phyloP scores from a whole-genome alignment of 2,888 invertebrate genomes.

The Heliconius aoede region DNA sequence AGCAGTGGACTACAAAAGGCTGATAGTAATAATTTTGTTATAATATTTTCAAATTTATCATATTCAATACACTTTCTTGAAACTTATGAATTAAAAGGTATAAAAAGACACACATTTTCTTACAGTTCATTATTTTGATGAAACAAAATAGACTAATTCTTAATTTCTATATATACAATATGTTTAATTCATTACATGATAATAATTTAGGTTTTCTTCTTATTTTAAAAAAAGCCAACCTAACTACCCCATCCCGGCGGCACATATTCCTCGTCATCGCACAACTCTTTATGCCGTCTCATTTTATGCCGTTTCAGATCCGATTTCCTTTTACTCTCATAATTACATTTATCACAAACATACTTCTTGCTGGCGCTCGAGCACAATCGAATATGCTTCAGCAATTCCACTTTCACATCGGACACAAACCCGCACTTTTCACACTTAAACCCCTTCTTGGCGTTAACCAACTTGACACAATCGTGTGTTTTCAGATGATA shows the following conservation, averaged over 20 bases:
- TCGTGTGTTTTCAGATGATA: conserved; percentile 67
- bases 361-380: conserved; percentile 35
- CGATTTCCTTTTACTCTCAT: conserved; percentile 53
- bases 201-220: too few relatives aligned
- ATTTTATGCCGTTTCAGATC: conserved; percentile 58
- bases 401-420: conserved; percentile 34
- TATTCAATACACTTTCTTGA: too few relatives aligned
- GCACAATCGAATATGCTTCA: conserved; percentile 44
- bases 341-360: conserved; percentile 56
- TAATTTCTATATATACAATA: too few relatives aligned
- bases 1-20: too few relatives aligned
- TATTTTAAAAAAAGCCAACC: background rate
- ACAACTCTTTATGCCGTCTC: conserved; percentile 48
- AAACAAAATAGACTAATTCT: too few relatives aligned
- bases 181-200: too few relatives aligned
- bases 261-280: conserved; percentile 21
- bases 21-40: too few relatives aligned
- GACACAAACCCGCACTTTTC: conserved; percentile 49
- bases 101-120: too few relatives aligned
- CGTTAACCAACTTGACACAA: conserved; percentile 10
- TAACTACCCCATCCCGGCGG: conserved; percentile 22
- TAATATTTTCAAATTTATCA: too few relatives aligned
- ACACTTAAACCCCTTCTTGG: conserved; percentile 45
- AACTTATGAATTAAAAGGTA: too few relatives aligned
- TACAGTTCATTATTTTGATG: too few relatives aligned